Percentiles rank a stretch among this genome's conserved stretches.
Conservation (phyloP, 1,140 invertebrate genomes). For the Meloidogyne exigua region DNA sequence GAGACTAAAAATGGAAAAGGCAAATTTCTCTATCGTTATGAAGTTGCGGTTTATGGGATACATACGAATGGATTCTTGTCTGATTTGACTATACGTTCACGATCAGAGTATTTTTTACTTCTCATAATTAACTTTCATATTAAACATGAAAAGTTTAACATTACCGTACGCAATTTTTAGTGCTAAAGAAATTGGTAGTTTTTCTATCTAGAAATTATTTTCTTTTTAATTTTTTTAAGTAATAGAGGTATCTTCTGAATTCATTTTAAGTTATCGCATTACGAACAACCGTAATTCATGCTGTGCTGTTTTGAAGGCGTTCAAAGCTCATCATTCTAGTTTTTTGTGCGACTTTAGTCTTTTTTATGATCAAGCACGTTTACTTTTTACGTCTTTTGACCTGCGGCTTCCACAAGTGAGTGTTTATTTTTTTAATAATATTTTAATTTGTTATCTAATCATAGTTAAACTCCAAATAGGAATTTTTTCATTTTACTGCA, state of each 20-base stretch:
- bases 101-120: not conserved
- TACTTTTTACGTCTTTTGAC: conserved; percentile 14
- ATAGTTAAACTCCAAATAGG: not conserved
- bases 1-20: not conserved
- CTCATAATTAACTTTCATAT: not conserved
- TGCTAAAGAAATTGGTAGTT: no score
- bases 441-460: not conserved
- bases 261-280: conserved; percentile 8
- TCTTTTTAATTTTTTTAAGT: no score
- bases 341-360: not conserved
- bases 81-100: not conserved
- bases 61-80: not conserved
- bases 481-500: not conserved
- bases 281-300: conserved; percentile 19
- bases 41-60: not conserved
- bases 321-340: not conserved
- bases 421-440: not conserved
- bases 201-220: no score
- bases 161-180: no score
- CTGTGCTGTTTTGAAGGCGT: conserved; percentile 21
- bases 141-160: no score
- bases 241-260: no score
- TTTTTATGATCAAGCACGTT: conserved; percentile 27
- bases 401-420: not conserved
- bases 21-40: not conserved